These are phyloP conservation scores for Sycophila sp. DNA, from an alignment of 1,140 invertebrate genomes.

Conservation along the genomic window DNA sequence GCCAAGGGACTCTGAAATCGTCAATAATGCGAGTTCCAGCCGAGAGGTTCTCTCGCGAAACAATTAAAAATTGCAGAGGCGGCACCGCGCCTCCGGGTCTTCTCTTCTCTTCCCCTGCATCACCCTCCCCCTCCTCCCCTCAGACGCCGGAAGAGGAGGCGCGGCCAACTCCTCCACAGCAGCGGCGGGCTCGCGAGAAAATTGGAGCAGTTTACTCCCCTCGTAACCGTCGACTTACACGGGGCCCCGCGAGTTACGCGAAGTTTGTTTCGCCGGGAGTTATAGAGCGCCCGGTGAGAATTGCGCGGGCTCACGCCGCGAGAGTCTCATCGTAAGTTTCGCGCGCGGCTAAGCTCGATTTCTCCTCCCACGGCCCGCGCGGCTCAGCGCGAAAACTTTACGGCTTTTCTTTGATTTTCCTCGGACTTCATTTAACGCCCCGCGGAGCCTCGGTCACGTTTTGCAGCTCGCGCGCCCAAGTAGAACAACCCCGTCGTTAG, in stretches of 20 bases:
- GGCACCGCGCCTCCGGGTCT: not conserved
- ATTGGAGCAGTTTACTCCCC: constrained; percentile 31
- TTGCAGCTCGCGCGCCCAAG: constrained; percentile 54
- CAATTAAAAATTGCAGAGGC: not conserved
- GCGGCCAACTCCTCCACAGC: no score
- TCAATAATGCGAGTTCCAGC: not conserved
- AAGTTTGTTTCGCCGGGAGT: constrained; percentile 37
- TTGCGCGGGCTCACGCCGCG: not conserved
- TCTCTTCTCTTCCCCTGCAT: constrained; percentile 8
- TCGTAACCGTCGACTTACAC: constrained; percentile 27
- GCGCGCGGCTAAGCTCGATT: constrained; percentile 21
- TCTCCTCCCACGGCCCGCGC: not conserved
- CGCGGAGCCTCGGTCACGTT: constrained; percentile 23
- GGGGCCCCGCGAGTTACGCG: not conserved
- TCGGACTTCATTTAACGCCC: constrained; percentile 35
- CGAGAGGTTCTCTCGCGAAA: not conserved
- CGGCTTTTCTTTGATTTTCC: constrained; percentile 36
- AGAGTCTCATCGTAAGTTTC: constrained; percentile 31
- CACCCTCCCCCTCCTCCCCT: no score
- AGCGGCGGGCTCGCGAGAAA: not conserved
- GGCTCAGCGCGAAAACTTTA: not conserved
- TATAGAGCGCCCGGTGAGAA: constrained; percentile 22
- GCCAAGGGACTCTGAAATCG: no score
- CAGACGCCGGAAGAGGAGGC: no score
- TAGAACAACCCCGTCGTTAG: not conserved